Conservation (phyloP, 2,888 invertebrate species). For the Coremacera marginata region DNA sequence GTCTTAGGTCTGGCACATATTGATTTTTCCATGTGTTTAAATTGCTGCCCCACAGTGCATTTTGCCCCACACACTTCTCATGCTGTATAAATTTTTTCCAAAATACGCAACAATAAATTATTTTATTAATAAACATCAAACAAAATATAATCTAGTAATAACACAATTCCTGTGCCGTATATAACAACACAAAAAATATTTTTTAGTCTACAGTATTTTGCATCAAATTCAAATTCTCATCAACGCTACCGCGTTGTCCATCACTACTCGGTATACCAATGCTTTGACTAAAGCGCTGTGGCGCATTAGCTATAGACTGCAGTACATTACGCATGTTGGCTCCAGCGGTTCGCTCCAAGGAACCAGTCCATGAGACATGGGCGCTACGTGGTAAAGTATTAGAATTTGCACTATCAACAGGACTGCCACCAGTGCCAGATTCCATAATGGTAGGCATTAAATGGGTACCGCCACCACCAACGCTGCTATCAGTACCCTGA, state of each 20-base stretch:
- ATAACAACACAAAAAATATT: neutral
- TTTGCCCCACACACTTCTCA: too few species aligned
- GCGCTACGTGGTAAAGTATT: conserved; percentile 41
- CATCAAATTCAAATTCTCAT: conserved; percentile 66
- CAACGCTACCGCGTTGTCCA: conserved; percentile 48
- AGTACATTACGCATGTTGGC: conserved; percentile 62
- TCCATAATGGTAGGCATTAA: conserved; percentile 52
- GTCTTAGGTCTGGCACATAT: too few species aligned
- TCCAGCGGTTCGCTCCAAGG: conserved; percentile 58
- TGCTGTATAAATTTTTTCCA: too few species aligned
- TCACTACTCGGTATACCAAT: conserved; percentile 21
- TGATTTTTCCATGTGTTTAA: too few species aligned
- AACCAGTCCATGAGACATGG: conserved; percentile 56
- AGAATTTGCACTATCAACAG: neutral
- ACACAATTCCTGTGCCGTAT: neutral
- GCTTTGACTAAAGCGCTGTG: conserved; percentile 56
- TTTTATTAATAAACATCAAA: neutral
- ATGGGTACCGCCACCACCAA: conserved; percentile 44
- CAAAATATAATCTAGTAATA: too few species aligned
- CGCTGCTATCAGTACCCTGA: conserved; percentile 44
- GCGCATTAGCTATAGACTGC: conserved; percentile 59
- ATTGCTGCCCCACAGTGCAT: too few species aligned
- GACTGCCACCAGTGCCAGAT: conserved; percentile 36
- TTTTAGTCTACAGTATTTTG: conserved; percentile 58
- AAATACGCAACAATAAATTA: too few species aligned